Percentiles rank a stretch among this genome's conserved stretches.
Evolutionary conservation across 2,113 vertebrate species (phyloP).

Genomic region (Pterocles gutturalis): DNA sequence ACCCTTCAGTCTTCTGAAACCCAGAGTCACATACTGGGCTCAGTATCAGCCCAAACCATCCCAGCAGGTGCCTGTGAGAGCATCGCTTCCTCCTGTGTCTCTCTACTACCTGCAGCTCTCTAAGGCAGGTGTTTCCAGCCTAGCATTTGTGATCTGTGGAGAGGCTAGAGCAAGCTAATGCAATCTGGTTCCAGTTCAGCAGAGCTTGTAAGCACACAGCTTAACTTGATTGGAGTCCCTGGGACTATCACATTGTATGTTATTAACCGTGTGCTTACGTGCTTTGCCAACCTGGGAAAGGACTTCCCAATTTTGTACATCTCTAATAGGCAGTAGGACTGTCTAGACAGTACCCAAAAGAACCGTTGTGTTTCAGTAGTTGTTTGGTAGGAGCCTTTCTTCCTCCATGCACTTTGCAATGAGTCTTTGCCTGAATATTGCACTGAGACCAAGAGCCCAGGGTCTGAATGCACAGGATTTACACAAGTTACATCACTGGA

Average conservation of each 20-base stretch:
- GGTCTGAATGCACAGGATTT: background rate
- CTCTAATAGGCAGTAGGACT: background rate
- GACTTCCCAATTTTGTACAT: background rate
- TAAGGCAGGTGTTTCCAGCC: background rate
- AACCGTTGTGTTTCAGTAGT: background rate
- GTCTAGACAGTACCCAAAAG: background rate
- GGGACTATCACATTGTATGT: background rate
- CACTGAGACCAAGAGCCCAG: accelerated
- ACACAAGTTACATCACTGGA: background rate
- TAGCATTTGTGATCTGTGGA: background rate
- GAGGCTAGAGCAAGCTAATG: conserved; percentile 20
- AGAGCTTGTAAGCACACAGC: conserved; percentile 4
- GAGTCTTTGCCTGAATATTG: background rate
- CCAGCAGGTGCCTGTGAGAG: background rate
- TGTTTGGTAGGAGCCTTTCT: background rate
- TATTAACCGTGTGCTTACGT: background rate
- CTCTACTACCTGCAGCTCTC: background rate
- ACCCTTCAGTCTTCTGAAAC: background rate
- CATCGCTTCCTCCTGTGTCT: background rate
- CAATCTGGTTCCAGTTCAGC: conserved; percentile 23
- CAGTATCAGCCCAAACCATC: accelerated
- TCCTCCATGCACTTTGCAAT: background rate
- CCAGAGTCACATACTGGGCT: background rate
- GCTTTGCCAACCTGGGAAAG: background rate
- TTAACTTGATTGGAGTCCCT: conserved; percentile 25